Evolutionary conservation across 2,888 invertebrate species (phyloP).

Genomic region (Caenorhabditis sp.): DNA sequence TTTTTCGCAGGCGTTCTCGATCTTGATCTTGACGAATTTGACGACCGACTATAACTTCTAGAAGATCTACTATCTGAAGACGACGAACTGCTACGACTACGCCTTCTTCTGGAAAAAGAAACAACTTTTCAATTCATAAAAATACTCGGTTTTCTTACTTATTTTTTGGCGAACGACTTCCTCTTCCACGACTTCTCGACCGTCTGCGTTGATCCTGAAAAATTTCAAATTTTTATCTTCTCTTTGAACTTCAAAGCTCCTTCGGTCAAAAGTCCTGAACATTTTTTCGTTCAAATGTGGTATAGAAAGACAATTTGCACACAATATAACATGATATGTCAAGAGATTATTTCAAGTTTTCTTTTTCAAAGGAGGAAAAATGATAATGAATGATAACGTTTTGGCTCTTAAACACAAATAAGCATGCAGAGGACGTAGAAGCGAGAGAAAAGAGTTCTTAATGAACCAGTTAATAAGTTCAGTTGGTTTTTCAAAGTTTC

Average conservation of each 20-base stretch:
- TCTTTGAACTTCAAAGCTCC: not conserved
- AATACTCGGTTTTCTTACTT: conserved; percentile 18
- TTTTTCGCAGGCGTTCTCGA: conserved; percentile 20
- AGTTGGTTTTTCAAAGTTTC: not conserved
- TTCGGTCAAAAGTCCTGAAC: not conserved
- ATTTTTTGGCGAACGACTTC: conserved; percentile 32
- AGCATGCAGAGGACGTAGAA: conserved; percentile 11
- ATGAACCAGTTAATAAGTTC: no score
- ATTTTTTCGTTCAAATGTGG: not conserved
- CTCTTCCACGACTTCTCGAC: conserved; percentile 9
- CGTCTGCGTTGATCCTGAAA: conserved; percentile 1
- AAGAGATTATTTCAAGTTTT: not conserved
- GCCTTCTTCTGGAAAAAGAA: conserved; percentile 22
- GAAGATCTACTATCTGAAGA: conserved; percentile 20
- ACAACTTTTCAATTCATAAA: not conserved
- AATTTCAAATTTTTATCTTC: not conserved
- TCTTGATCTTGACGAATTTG: conserved; percentile 29
- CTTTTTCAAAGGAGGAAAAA: not conserved
- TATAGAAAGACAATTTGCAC: conserved; percentile 24
- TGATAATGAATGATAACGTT: not conserved
- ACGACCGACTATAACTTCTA: conserved; percentile 16
- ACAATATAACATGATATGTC: conserved; percentile 5
- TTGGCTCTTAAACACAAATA: not conserved
- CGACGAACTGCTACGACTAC: conserved; percentile 30
- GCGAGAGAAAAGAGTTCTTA: not conserved